These are phyloP conservation scores for Alosa alosa DNA, from an alignment of 2,113 vertebrate species.

Conservation along the genomic window DNA sequence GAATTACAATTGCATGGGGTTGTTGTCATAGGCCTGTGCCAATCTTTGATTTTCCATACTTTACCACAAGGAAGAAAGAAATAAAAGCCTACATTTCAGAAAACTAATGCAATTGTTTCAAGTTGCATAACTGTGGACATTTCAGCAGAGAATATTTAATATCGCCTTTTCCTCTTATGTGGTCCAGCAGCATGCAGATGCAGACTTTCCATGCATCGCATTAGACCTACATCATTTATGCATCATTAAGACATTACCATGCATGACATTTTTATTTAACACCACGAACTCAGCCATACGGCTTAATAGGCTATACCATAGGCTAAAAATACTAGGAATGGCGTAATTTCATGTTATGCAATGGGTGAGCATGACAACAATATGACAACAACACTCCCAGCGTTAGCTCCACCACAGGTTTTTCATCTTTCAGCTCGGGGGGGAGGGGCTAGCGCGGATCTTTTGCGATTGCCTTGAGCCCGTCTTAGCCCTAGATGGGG, in stretches of 20 bases:
- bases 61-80: not conserved
- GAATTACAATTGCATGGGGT: not conserved
- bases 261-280: not conserved
- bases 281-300: not conserved
- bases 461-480: slow-evolving; percentile 34
- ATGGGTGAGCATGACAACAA: slow-evolving; percentile 10
- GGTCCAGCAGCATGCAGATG: not conserved
- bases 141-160: not conserved
- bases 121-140: not conserved
- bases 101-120: not conserved
- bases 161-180: not conserved
- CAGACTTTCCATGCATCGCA: not conserved
- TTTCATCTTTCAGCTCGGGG: slow-evolving; percentile 51
- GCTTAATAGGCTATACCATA: not conserved
- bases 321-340: not conserved
- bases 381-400: slow-evolving; percentile 25
- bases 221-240: not conserved
- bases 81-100: not conserved
- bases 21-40: not conserved
- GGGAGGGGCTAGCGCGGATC: slow-evolving; percentile 59
- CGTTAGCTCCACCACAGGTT: slow-evolving; percentile 56
- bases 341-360: slow-evolving; percentile 10
- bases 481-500: slow-evolving; percentile 56
- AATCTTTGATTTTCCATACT: not conserved
- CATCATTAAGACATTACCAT: not conserved